A percentile compares a stretch with the other conserved stretches of the same genome.
These are phyloP conservation scores for Neoitamus cyanurus DNA, from an alignment of 2,888 invertebrate genomes.

Conservation along the genomic window DNA sequence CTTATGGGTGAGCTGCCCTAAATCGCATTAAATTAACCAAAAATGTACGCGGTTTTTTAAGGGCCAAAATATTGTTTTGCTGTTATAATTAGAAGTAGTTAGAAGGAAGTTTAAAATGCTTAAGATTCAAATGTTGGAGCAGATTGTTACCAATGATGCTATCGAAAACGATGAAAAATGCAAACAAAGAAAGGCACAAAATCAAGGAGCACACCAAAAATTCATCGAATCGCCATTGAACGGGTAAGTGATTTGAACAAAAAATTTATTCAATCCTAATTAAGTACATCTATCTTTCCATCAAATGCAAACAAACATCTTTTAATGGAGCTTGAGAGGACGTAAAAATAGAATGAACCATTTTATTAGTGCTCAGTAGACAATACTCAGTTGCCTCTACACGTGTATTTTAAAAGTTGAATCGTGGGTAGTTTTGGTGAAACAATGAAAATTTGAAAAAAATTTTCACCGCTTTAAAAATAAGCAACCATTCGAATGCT, in stretches of 20 bases:
- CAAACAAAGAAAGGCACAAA: conserved; percentile 48
- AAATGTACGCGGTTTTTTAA: background rate
- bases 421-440: background rate
- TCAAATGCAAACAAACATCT: background rate
- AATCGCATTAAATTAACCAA: background rate
- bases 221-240: conserved; percentile 64
- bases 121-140: conserved; percentile 82
- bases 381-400: background rate
- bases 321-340: background rate
- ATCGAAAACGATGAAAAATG: conserved; percentile 51
- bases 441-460: conserved; percentile 11
- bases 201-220: conserved; percentile 42
- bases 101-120: conserved; percentile 67
- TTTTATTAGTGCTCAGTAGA: background rate
- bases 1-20: too few relatives aligned
- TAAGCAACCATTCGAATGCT: background rate
- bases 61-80: background rate
- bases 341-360: background rate
- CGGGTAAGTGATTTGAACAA: conserved; percentile 59
- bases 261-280: background rate
- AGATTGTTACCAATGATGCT: conserved; percentile 75
- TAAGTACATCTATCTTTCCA: background rate
- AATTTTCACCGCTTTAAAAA: conserved; percentile 12
- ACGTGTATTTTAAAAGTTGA: background rate
- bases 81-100: background rate